Conservation (phyloP, 2,888 invertebrate species). For the Conops quadrifasciatus region DNA sequence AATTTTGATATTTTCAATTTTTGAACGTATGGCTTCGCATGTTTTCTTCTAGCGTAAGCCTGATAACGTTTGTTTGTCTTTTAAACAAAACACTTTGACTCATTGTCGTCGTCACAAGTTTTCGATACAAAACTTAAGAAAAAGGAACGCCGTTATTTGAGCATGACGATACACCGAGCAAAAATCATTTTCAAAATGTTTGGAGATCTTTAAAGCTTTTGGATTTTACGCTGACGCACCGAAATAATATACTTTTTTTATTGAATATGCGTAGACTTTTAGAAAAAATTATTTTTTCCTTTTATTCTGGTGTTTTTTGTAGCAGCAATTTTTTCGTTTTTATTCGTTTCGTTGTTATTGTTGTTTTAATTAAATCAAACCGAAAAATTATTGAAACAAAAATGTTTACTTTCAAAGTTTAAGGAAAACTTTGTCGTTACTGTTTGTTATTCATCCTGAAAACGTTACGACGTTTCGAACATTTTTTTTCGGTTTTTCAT, state of each 20-base stretch:
- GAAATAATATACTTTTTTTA: neutral
- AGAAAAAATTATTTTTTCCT: neutral
- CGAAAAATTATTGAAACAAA: constrained; percentile 39
- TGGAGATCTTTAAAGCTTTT: neutral
- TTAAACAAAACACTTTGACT: constrained; percentile 6
- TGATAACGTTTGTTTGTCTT: constrained; percentile 17
- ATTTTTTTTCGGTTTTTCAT: constrained; percentile 6
- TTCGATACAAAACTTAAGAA: neutral
- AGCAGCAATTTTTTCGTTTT: constrained; percentile 23
- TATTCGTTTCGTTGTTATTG: constrained; percentile 29
- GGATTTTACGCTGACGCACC: neutral
- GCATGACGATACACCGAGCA: neutral
- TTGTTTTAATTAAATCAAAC: constrained; percentile 41
- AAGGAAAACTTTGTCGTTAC: constrained; percentile 30
- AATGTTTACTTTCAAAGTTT: constrained; percentile 42
- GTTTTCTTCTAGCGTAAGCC: neutral
- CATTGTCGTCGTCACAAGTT: neutral
- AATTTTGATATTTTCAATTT: neutral
- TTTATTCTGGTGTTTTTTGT: neutral
- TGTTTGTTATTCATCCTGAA: constrained; percentile 32
- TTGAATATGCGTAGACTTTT: too few species aligned
- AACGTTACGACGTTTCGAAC: constrained; percentile 21
- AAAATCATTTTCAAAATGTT: neutral
- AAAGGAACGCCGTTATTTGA: neutral
- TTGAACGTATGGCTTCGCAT: neutral